Base-by-base conservation (phyloP, 2,888 invertebrate genomes). In the Sinotaia quadrata region DNA sequence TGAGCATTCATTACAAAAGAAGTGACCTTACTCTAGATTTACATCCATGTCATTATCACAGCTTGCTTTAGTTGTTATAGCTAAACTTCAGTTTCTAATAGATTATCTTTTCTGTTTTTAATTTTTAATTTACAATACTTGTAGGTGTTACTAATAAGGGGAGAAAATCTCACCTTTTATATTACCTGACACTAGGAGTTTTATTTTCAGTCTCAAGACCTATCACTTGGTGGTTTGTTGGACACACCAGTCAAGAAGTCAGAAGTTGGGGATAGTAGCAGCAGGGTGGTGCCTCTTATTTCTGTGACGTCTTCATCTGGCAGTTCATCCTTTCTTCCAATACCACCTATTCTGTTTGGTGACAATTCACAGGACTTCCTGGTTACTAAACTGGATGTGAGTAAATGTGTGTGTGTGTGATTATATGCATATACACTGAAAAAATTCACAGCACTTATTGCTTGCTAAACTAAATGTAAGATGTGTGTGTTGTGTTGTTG, bases 131-230 rank as follows among this genome's bases (percentile, higher is more conserved):
- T 21, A 52, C 21, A 52, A 21, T 15, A 12, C 18, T 3, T 52
- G 21, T n/a, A 21, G 15, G 2, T 52, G 27, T 52, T 27, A 44
- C 29, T 56, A 8, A 15, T 68, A 37, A 27, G 44, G 3, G 31
- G 4, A 54, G 29, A 31, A 21, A n/a, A n/a, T n/a, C n/a, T n/a
- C n/a, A n/a, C n/a, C n/a, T n/a, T n/a, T 66, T 34, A 8, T 31
- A 29, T 51, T 12, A 15, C 56, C 2, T 27, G 36, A 63, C 51
- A 41, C 31, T 37, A 56, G 49, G 56, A 68, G 34, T 61, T 60
- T 60, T 69, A 60, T 75, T 69, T 76, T 72, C 79, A 87, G 86
- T 76, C 74, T 15, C 69, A 69, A 12, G 95, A 96, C 29, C 21
- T 73, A 33, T 70, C 69, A 8, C 56, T 72, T 27, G 60, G 67